A percentile compares a stretch with the other conserved stretches of the same genome.
These are phyloP conservation scores for Mastomys natalensis DNA, from an alignment of 2,113 vertebrate species.

Conservation along the genomic window DNA sequence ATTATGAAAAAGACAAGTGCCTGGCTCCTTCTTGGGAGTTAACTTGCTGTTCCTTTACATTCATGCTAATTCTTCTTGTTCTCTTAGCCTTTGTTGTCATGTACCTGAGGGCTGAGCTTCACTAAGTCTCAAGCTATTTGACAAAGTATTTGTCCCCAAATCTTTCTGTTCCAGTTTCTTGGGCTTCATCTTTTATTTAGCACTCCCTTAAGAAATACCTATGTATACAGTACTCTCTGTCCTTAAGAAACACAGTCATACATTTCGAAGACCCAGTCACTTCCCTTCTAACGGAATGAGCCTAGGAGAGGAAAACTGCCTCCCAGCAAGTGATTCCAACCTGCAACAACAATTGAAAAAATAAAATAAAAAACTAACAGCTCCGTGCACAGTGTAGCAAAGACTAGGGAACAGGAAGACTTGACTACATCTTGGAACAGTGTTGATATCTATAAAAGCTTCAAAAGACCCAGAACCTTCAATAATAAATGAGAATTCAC, in stretches of 20 bases:
- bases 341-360: neutral
- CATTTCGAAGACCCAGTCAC: neutral
- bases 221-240: neutral
- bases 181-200: neutral
- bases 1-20: neutral
- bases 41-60: slow-evolving; percentile 49
- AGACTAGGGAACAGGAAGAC: neutral
- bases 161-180: slow-evolving; percentile 57
- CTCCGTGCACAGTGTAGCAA: neutral
- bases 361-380: neutral
- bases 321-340: neutral
- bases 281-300: neutral
- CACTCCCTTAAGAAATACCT: neutral
- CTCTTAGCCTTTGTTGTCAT: slow-evolving; percentile 57
- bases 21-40: neutral
- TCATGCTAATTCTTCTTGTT: slow-evolving; percentile 48
- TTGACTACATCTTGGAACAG: neutral
- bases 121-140: slow-evolving; percentile 52
- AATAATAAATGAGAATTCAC: neutral
- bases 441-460: neutral
- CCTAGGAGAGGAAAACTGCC: neutral
- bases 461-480: slow-evolving; percentile 1
- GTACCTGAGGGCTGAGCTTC: neutral
- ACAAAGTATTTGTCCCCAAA: slow-evolving; percentile 49
- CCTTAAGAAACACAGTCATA: neutral